Conservation (phyloP, 2,797 vertebrate species). For the Liasis olivaceus region DNA sequence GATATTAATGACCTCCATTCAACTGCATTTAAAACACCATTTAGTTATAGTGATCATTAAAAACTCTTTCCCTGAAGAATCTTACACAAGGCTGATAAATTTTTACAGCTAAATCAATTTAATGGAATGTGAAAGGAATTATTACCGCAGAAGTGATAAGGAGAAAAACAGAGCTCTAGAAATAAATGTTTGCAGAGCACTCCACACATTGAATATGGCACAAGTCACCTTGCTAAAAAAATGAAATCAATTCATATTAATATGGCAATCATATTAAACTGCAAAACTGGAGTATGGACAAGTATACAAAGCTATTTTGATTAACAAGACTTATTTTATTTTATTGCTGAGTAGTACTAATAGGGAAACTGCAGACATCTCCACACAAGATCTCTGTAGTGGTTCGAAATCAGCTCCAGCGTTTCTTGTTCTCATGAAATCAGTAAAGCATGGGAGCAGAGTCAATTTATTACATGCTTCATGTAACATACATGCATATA, state of each 20-base stretch:
- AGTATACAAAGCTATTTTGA: neutral
- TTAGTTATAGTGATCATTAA: constrained; percentile 36
- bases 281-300: neutral
- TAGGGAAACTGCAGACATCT: too few species aligned
- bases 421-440: too few species aligned
- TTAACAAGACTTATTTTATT: neutral
- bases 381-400: too few species aligned
- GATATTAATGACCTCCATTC: constrained; percentile 43
- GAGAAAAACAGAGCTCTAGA: constrained; percentile 29
- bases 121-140: constrained; percentile 29
- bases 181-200: constrained; percentile 8
- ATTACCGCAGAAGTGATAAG: constrained; percentile 27
- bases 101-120: constrained; percentile 41
- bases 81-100: constrained; percentile 37
- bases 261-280: neutral
- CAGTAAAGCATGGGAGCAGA: too few species aligned
- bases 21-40: constrained; percentile 40
- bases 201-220: constrained; percentile 1
- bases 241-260: neutral
- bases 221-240: neutral
- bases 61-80: constrained; percentile 24
- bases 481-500: too few species aligned
- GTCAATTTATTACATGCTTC: too few species aligned
- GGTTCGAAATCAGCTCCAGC: too few species aligned
- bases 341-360: neutral